Conservation (phyloP, 1,140 invertebrate species). For the Drosophila littoralis region DNA sequence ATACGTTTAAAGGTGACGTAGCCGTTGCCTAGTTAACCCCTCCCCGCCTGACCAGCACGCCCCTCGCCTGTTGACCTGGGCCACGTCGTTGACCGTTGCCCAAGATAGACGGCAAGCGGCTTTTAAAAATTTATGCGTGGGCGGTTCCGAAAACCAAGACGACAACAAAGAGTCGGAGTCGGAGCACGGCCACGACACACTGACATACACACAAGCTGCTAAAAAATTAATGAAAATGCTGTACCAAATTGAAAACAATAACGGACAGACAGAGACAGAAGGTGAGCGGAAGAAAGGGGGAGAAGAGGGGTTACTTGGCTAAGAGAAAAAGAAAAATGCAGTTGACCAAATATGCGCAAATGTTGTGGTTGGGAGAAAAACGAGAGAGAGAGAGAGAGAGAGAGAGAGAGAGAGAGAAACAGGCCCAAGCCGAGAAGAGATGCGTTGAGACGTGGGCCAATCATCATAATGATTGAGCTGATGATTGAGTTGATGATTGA, state of each 20-base stretch:
- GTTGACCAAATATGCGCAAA: slow-evolving; percentile 82
- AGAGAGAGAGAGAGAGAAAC: slow-evolving; percentile 25
- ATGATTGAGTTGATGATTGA: slow-evolving; percentile 38
- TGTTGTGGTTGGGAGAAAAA: slow-evolving; percentile 62
- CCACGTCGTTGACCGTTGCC: slow-evolving; percentile 26
- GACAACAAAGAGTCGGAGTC: slow-evolving; percentile 58
- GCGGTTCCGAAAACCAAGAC: slow-evolving; percentile 49
- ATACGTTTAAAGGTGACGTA: slow-evolving; percentile 44
- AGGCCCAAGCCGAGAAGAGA: slow-evolving; percentile 33
- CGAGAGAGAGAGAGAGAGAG: neutral
- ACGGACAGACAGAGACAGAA: slow-evolving; percentile 31
- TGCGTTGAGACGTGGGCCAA: slow-evolving; percentile 26
- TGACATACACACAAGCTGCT: slow-evolving; percentile 53
- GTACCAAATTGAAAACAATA: slow-evolving; percentile 80
- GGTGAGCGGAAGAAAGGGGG: neutral
- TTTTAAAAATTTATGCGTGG: slow-evolving; percentile 79
- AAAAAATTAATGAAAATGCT: slow-evolving; percentile 82
- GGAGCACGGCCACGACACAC: slow-evolving; percentile 44
- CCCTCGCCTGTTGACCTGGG: slow-evolving; percentile 22
- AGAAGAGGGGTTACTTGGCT: neutral
- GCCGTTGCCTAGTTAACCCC: slow-evolving; percentile 21
- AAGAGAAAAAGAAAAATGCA: slow-evolving; percentile 55
- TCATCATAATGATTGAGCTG: slow-evolving; percentile 11
- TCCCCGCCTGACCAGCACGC: neutral
- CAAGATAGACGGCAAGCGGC: slow-evolving; percentile 55